Conservation (phyloP, 2,797 vertebrate species). For the Pseudochromis fuscus region DNA sequence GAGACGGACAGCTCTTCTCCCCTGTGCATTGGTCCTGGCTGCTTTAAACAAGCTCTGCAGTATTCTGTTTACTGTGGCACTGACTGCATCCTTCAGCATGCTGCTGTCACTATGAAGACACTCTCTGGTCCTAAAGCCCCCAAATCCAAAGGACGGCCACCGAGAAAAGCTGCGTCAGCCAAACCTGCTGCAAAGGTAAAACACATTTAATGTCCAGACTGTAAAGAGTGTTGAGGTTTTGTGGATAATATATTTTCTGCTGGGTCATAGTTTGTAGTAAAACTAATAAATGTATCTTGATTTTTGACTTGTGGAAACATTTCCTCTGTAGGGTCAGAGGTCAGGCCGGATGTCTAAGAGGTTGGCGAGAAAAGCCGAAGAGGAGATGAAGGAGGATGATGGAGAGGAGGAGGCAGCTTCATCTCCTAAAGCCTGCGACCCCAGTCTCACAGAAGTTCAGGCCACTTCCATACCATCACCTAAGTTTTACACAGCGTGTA, state of each 20-base stretch:
- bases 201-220: neutral
- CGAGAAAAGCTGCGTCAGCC: conserved; percentile 75
- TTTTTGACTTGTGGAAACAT: conserved; percentile 34
- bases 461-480: conserved; percentile 89
- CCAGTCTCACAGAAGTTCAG: conserved; percentile 93
- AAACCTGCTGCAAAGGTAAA: conserved; percentile 87
- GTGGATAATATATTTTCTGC: neutral
- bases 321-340: conserved; percentile 85
- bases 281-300: neutral
- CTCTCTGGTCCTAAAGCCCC: conserved; percentile 87
- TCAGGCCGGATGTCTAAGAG: conserved; percentile 84
- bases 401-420: conserved; percentile 77
- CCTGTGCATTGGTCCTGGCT: conserved; percentile 92
- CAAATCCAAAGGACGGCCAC: conserved; percentile 82
- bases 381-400: conserved; percentile 72
- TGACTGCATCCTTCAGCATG: conserved; percentile 95
- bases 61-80: conserved; percentile 97
- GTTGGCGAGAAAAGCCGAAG: conserved; percentile 77
- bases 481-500: conserved; percentile 93
- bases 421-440: conserved; percentile 88
- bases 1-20: conserved; percentile 79
- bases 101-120: conserved; percentile 92
- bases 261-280: neutral
- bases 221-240: conserved; percentile 9
- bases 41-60: conserved; percentile 87